Evolutionary conservation across 1,140 invertebrate genomes (phyloP).

Genomic region (Drosophila triauraria): DNA sequence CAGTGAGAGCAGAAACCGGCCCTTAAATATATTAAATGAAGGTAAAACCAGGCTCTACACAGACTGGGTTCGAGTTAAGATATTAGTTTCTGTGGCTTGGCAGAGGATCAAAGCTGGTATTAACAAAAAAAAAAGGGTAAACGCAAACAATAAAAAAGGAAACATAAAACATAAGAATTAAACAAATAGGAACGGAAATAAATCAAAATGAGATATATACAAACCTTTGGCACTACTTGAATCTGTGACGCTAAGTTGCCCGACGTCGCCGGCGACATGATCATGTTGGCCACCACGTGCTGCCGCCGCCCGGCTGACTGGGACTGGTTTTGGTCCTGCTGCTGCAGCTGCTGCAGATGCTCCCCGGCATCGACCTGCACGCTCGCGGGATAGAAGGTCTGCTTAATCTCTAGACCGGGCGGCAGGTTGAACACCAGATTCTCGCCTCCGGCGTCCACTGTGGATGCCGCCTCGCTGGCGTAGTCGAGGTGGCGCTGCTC

Average conservation of each 20-base stretch:
- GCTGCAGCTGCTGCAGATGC: constrained; percentile 55
- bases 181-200: constrained; percentile 69
- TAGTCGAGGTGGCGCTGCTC: constrained; percentile 78
- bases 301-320: constrained; percentile 63
- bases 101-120: neutral
- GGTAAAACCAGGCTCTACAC: neutral
- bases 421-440: constrained; percentile 82
- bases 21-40: neutral
- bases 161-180: constrained; percentile 49
- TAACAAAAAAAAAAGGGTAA: constrained; percentile 28
- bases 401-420: constrained; percentile 80
- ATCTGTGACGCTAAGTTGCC: constrained; percentile 83
- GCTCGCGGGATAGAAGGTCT: constrained; percentile 71
- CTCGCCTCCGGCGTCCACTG: constrained; percentile 54
- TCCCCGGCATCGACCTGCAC: constrained; percentile 48
- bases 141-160: constrained; percentile 32
- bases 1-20: no score
- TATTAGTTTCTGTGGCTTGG: constrained; percentile 1
- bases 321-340: constrained; percentile 49
- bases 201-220: constrained; percentile 82
- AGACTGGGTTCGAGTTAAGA: neutral
- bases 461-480: constrained; percentile 50
- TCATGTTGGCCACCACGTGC: constrained; percentile 83
- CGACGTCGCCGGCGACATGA: constrained; percentile 71
- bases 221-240: constrained; percentile 85